phyloP scores from a whole-genome alignment of 37 sponge, comb jelly and placozoan species.

The Geodia barretti region DNA sequence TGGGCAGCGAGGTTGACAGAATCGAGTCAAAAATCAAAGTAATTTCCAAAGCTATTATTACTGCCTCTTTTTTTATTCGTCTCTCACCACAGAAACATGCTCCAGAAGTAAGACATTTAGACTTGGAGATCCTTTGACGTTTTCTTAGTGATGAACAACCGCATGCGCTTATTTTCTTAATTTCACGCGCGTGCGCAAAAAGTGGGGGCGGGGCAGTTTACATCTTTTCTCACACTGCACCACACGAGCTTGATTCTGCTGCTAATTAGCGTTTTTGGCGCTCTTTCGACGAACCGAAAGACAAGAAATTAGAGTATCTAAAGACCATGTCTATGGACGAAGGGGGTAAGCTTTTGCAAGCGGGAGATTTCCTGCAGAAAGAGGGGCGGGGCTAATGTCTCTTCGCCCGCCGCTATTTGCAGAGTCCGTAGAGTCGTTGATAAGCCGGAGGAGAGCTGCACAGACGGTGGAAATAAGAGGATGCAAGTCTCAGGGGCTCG shows the following conservation, averaged over 20 bases:
- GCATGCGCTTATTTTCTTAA: too few relatives aligned
- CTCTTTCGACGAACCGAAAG: too few relatives aligned
- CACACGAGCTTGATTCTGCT: too few relatives aligned
- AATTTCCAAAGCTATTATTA: background rate
- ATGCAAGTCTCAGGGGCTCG: conserved; percentile 33
- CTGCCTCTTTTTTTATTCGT: background rate
- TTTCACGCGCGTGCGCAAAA: too few relatives aligned
- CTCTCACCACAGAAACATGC: conserved; percentile 63
- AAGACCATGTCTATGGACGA: too few relatives aligned
- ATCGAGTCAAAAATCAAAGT: conserved; percentile 88
- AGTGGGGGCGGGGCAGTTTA: background rate
- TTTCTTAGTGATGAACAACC: background rate
- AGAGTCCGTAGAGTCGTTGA: too few relatives aligned
- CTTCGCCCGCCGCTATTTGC: too few relatives aligned
- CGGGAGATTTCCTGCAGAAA: background rate
- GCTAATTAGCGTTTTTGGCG: too few relatives aligned
- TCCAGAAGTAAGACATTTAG: conserved; percentile 92
- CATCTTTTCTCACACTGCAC: background rate
- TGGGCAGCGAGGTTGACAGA: conserved; percentile 89
- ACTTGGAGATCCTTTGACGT: conserved; percentile 88
- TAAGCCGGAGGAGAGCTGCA: background rate
- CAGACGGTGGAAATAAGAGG: conserved; percentile 21
- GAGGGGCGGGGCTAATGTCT: background rate
- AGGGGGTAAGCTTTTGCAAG: background rate
- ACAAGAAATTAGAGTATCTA: too few relatives aligned